Conservation (phyloP, 64 coral and sea anemone species). For the Montipora cactus region DNA sequence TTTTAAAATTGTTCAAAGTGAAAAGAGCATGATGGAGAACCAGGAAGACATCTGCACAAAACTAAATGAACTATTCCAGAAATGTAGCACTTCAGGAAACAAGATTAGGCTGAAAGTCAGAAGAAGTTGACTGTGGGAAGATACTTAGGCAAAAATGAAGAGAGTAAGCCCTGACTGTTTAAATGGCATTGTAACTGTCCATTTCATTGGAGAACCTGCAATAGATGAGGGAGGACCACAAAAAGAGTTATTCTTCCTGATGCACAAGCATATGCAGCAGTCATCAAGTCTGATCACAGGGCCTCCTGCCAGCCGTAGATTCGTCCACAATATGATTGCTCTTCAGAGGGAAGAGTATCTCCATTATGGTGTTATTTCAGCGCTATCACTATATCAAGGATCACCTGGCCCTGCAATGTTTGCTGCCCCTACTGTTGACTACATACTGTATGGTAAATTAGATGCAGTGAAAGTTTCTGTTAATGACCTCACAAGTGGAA, state of each 20-base stretch:
- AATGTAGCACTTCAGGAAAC: no score
- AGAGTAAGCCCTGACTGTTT: no score
- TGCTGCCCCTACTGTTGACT: constrained; percentile 53
- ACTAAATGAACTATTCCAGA: no score
- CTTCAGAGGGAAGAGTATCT: constrained; percentile 56
- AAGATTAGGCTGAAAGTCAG: no score
- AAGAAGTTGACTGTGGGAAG: no score
- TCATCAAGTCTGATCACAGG: constrained; percentile 51
- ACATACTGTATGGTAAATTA: constrained; percentile 77
- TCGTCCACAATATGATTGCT: constrained; percentile 63
- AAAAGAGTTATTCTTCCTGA: constrained; percentile 38
- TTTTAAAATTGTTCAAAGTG: no score
- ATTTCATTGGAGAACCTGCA: constrained; percentile 76
- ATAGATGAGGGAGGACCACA: constrained; percentile 47
- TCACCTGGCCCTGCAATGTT: constrained; percentile 60
- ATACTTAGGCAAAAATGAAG: no score
- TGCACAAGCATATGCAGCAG: constrained; percentile 51
- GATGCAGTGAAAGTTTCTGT: constrained; percentile 61
- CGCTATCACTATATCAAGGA: constrained; percentile 57
- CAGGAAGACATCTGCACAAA: no score
- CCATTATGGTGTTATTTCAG: constrained; percentile 68
- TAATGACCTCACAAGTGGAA: not conserved
- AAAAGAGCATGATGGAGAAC: no score
- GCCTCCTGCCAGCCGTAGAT: constrained; percentile 33
- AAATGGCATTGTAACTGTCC: constrained; percentile 1